phyloP scores from a whole-genome alignment of 2,888 invertebrate genomes.

The Machimus atricapillus region DNA sequence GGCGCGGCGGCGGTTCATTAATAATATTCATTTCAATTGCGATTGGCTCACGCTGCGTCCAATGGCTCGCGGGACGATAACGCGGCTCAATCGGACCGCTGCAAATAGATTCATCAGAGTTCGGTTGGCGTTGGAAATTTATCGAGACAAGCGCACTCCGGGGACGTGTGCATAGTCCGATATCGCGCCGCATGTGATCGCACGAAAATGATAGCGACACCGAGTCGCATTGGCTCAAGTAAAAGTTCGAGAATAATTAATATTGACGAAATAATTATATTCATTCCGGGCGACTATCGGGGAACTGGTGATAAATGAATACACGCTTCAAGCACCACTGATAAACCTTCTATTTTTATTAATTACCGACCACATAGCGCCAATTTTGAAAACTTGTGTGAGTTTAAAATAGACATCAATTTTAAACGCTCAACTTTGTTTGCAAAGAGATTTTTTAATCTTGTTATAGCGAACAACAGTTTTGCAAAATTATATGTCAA shows the following conservation, averaged over 20 bases:
- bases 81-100: not conserved
- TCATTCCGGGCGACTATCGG: not conserved
- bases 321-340: not conserved
- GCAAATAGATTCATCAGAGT: not conserved
- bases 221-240: not conserved
- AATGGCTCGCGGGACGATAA: not conserved
- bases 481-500: not conserved
- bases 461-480: not conserved
- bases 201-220: not conserved
- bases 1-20: not conserved
- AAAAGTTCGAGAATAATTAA: not conserved
- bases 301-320: not conserved
- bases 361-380: not conserved
- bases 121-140: slow-evolving; percentile 11
- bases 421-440: not conserved
- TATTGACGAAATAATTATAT: not conserved
- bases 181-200: not conserved
- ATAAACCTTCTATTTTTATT: not conserved
- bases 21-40: slow-evolving; percentile 5
- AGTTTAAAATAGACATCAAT: not conserved
- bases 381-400: not conserved
- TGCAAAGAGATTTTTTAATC: not conserved
- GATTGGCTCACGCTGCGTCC: not conserved
- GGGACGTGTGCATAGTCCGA: not conserved
- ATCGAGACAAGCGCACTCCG: not conserved